A percentile compares a stretch with the other conserved stretches of the same genome.
Conservation (phyloP, 92 coral and sea anemone genomes). For the Phenganax subtilis region DNA sequence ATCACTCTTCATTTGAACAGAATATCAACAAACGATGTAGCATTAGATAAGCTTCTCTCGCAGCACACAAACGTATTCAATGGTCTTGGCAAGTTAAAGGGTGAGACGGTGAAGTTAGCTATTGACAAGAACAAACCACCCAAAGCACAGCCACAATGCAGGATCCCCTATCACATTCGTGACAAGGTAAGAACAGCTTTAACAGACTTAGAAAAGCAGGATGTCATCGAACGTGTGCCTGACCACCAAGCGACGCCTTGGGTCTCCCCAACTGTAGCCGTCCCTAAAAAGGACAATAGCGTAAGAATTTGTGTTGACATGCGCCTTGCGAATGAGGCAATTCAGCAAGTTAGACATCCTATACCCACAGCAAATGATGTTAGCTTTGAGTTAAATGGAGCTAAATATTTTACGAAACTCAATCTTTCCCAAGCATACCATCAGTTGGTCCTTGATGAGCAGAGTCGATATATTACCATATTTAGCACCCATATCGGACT, state of each 20-base stretch:
- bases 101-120: too few species aligned
- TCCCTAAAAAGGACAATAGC: slow-evolving; percentile 23
- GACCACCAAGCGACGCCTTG: slow-evolving; percentile 21
- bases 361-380: slow-evolving; percentile 17
- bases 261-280: slow-evolving; percentile 26
- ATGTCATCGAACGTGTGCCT: slow-evolving; percentile 12
- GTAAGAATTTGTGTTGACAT: not conserved
- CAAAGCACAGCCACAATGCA: slow-evolving; percentile 12
- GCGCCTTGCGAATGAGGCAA: slow-evolving; percentile 17
- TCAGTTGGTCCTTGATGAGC: slow-evolving; percentile 17
- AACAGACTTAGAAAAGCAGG: not conserved
- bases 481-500: slow-evolving; percentile 18
- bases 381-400: not conserved
- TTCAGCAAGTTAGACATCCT: slow-evolving; percentile 8
- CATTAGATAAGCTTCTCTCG: too few species aligned
- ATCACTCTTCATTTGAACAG: too few species aligned
- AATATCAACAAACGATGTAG: too few species aligned
- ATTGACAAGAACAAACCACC: not conserved
- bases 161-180: slow-evolving; percentile 23
- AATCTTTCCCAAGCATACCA: slow-evolving; percentile 3
- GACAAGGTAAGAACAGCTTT: slow-evolving; percentile 12
- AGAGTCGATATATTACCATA: slow-evolving; percentile 4
- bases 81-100: too few species aligned
- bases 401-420: not conserved
- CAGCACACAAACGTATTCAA: too few species aligned